Base-by-base conservation (phyloP, 2,113 vertebrate genomes). In the Elaphurus davidianus region DNA sequence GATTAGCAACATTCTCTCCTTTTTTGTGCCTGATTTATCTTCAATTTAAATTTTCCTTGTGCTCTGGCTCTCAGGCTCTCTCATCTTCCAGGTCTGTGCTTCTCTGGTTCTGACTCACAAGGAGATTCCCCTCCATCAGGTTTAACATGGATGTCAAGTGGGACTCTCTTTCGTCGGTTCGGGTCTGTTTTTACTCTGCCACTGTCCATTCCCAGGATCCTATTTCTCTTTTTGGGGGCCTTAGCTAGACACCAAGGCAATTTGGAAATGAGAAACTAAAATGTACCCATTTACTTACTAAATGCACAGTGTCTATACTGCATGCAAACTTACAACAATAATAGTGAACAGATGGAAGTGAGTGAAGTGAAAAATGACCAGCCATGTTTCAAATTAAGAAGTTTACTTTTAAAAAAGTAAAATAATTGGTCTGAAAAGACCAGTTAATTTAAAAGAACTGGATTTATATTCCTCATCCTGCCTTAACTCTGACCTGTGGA, bases 21-120 rank as follows among this genome's bases (percentile, higher is more conserved):
- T 96, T 91, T 87, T 27, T 83, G 17, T 67, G 30, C 86, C 95
- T 95, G 90, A 36, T 94, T 87, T 94, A 81, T 84, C 86, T 87
- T 90, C 62, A 33, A 2, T 50, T 90, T 87, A 71, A 50, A 33
- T 62, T 23, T 52, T 30, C 36, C 54, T 64, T 13, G 0, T 47
- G 8, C 25, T 78, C 19, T 82, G 36, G 7, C 33, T 47, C 67
- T 89, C 25, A 6, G 55, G 3, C 55, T 86, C 50, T 79, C 85
- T 95, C 13, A 3, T 93, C 50, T 87, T 43, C 81, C 28, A 60
- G 84, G 40, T 47, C 59, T 81, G 16, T 64, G 30, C 60, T 78
- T 59, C 27, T 87, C 6, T 30, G 1, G 11, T 67, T 45, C 16
- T 30, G 5, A 30, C 5, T 36, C n/a, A 55, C 19, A 43, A 54